phyloP scores from a whole-genome alignment of 2,113 vertebrate species.

The Microcebus ravelobensis region DNA sequence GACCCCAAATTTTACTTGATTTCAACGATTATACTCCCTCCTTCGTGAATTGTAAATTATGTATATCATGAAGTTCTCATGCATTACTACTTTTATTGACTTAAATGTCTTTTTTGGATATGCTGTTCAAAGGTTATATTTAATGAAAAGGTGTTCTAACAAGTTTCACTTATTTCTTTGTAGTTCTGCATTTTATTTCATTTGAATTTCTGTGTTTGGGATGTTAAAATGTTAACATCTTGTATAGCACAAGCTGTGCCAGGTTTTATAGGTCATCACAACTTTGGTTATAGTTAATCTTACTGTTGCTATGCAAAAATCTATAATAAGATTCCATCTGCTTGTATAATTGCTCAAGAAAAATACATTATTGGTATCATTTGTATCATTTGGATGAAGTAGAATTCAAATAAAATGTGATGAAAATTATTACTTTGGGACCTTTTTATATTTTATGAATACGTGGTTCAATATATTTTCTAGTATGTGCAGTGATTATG shows the following conservation, averaged over 20 bases:
- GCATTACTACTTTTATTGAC: not conserved
- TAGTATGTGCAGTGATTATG: not conserved
- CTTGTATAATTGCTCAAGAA: conserved; percentile 63
- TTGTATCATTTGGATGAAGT: conserved; percentile 38
- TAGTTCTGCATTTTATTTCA: conserved; percentile 20
- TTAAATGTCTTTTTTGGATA: not conserved
- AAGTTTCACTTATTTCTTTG: not conserved
- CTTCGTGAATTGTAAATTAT: not conserved
- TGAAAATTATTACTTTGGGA: conserved; percentile 20
- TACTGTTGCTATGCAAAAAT: conserved; percentile 46
- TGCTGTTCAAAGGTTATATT: conserved; percentile 27
- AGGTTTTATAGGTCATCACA: conserved; percentile 70
- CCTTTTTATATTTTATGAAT: conserved; percentile 55
- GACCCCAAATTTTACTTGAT: not conserved
- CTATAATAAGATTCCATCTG: conserved; percentile 62
- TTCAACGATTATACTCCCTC: not conserved
- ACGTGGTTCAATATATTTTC: conserved; percentile 2
- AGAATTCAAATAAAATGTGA: conserved; percentile 47
- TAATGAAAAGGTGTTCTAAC: conserved; percentile 39
- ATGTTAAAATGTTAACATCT: conserved; percentile 64
- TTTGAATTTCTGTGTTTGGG: conserved; percentile 56
- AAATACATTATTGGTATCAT: conserved; percentile 31
- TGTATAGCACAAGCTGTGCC: conserved; percentile 7
- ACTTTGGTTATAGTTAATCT: conserved; percentile 56
- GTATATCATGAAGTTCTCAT: not conserved